A percentile compares a stretch with the other conserved stretches of the same genome.
Evolutionary conservation across 2,888 invertebrate species (phyloP).

Genomic region (Ochropacha duplaris): DNA sequence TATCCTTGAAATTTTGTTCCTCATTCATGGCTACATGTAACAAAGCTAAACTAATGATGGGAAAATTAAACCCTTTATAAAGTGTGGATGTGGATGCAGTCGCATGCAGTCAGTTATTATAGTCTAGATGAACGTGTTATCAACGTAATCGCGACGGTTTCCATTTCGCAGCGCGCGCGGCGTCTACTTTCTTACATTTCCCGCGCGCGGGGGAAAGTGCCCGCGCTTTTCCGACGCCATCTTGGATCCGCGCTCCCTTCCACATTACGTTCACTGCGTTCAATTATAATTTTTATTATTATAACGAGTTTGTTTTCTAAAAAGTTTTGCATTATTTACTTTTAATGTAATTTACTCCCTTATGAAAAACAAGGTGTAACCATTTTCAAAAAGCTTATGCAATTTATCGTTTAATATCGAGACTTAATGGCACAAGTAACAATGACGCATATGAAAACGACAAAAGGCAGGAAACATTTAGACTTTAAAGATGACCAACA

Average conservation of each 20-base stretch:
- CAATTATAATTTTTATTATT: conserved; percentile 4
- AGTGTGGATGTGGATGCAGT: background rate
- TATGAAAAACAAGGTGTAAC: background rate
- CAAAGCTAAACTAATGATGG: background rate
- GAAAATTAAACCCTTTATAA: background rate
- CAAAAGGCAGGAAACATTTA: background rate
- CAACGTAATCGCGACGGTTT: conserved; percentile 72
- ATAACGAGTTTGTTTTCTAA: background rate
- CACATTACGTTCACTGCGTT: conserved; percentile 25
- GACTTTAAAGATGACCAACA: background rate
- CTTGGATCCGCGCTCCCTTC: conserved; percentile 50
- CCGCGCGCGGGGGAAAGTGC: conserved; percentile 76
- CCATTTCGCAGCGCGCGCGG: conserved; percentile 70
- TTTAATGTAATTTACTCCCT: too few species aligned
- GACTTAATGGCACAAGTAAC: background rate
- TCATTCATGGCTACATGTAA: background rate
- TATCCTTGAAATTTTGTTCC: background rate
- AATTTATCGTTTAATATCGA: background rate
- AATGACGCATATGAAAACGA: background rate
- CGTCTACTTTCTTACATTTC: conserved; percentile 79
- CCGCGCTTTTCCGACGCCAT: conserved; percentile 81
- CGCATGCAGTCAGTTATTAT: background rate
- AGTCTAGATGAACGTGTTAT: conserved; percentile 59
- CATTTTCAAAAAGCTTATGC: background rate
- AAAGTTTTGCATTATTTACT: background rate